Percentiles rank a stretch among this genome's conserved stretches.
phyloP scores from a whole-genome alignment of 2,888 invertebrate genomes.

The Aphodius sticticus region DNA sequence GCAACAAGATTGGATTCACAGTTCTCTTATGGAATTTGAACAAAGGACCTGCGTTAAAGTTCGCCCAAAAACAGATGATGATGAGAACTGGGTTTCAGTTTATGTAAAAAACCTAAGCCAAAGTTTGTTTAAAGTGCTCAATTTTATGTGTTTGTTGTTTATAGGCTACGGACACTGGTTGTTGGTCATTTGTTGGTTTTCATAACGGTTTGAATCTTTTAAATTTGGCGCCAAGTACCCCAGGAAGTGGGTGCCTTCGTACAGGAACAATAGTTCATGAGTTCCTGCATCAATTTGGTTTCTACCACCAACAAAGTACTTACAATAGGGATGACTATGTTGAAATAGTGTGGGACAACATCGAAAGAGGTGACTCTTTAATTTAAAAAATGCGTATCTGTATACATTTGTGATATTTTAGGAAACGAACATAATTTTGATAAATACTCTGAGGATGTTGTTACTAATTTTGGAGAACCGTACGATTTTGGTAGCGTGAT shows the following conservation, averaged over 20 bases:
- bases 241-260: constrained; percentile 65
- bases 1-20: constrained; percentile 30
- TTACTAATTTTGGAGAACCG: constrained; percentile 71
- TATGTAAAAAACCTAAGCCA: constrained; percentile 14
- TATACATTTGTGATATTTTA: constrained; percentile 42
- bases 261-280: constrained; percentile 79
- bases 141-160: constrained; percentile 5
- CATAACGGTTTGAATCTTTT: constrained; percentile 32
- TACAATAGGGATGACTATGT: constrained; percentile 80
- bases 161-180: constrained; percentile 32
- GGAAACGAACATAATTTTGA: constrained; percentile 70
- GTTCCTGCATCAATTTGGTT: constrained; percentile 80
- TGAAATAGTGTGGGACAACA: constrained; percentile 77
- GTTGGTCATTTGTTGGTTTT: constrained; percentile 38
- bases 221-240: constrained; percentile 43
- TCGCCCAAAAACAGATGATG: constrained; percentile 18
- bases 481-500: constrained; percentile 79
- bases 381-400: neutral
- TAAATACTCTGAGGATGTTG: constrained; percentile 70
- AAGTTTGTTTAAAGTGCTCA: neutral
- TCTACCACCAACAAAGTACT: constrained; percentile 85
- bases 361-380: constrained; percentile 63
- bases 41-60: constrained; percentile 28
- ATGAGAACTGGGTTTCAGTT: constrained; percentile 30
- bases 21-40: constrained; percentile 26